Conservation (phyloP, 1,140 invertebrate genomes). For the Pemphigus obesinymphae region DNA sequence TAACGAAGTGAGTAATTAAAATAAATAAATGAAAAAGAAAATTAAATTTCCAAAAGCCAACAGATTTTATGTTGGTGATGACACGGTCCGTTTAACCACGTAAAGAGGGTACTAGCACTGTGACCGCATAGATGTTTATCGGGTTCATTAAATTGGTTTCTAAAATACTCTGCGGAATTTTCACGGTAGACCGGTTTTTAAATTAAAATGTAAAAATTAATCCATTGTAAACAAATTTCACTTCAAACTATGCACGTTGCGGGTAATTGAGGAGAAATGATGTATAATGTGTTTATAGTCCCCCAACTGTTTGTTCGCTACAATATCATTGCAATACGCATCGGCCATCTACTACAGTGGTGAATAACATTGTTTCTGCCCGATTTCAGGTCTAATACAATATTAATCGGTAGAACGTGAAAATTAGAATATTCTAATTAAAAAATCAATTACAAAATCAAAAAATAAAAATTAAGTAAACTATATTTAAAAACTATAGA, state of each 20-base stretch:
- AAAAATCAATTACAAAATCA: no score
- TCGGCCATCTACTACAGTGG: no score
- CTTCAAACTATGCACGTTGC: not conserved
- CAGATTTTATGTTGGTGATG: constrained; percentile 22
- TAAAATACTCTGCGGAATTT: not conserved
- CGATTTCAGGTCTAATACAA: no score
- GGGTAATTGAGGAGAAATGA: not conserved
- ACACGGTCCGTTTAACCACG: constrained; percentile 31
- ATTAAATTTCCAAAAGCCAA: not conserved
- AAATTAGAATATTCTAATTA: no score
- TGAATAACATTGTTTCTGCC: no score
- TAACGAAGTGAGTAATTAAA: constrained; percentile 22
- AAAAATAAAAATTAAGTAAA: no score
- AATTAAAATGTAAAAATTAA: constrained; percentile 21
- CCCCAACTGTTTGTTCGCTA: no score
- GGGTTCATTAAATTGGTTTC: constrained; percentile 22
- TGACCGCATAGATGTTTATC: constrained; percentile 28
- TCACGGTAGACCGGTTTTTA: not conserved
- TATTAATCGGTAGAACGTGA: no score
- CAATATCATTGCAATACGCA: no score
- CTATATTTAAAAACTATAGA: no score
- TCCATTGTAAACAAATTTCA: constrained; percentile 15
- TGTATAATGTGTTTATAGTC: no score
- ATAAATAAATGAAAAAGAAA: constrained; percentile 24
- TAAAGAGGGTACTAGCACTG: not conserved